phyloP scores from a whole-genome alignment of 1,140 invertebrate species.

The Harlomillsia oculata region DNA sequence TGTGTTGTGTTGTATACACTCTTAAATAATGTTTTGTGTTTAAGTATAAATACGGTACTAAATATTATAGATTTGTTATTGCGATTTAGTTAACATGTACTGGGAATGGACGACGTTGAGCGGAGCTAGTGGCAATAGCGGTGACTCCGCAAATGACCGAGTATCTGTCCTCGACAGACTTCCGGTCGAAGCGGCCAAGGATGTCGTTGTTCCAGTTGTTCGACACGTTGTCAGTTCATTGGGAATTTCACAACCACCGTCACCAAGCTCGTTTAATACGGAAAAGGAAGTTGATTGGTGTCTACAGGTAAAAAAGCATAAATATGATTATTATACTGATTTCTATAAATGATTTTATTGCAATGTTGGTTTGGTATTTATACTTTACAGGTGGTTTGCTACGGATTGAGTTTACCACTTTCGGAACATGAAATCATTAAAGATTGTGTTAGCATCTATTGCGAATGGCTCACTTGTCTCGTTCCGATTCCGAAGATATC shows the following conservation, averaged over 20 bases:
- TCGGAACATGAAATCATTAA: slow-evolving; percentile 85
- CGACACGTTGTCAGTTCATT: slow-evolving; percentile 32
- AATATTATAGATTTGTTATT: too few species aligned
- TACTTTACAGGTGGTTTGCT: slow-evolving; percentile 66
- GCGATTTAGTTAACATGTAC: slow-evolving; percentile 31
- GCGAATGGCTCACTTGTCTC: slow-evolving; percentile 86
- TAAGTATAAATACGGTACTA: too few species aligned
- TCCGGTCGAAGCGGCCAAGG: slow-evolving; percentile 32
- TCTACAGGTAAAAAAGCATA: slow-evolving; percentile 44
- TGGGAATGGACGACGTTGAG: slow-evolving; percentile 28
- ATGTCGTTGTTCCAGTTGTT: slow-evolving; percentile 36
- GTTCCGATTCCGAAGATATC: slow-evolving; percentile 67
- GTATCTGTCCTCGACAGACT: slow-evolving; percentile 32
- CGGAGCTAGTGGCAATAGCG: background rate
- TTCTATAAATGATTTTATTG: background rate
- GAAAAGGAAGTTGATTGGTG: slow-evolving; percentile 48
- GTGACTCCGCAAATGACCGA: slow-evolving; percentile 5
- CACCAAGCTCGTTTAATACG: slow-evolving; percentile 37
- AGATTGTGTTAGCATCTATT: slow-evolving; percentile 93
- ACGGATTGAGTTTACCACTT: slow-evolving; percentile 78
- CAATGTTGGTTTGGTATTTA: background rate
- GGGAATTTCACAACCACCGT: slow-evolving; percentile 32
- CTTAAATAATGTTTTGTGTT: too few species aligned
- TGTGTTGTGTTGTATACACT: too few species aligned
- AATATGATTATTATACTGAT: background rate